Evolutionary conservation across 1,140 invertebrate species (phyloP), one percentile per base, ranked within the genome.

Genomic region (Grapholita molesta): DNA sequence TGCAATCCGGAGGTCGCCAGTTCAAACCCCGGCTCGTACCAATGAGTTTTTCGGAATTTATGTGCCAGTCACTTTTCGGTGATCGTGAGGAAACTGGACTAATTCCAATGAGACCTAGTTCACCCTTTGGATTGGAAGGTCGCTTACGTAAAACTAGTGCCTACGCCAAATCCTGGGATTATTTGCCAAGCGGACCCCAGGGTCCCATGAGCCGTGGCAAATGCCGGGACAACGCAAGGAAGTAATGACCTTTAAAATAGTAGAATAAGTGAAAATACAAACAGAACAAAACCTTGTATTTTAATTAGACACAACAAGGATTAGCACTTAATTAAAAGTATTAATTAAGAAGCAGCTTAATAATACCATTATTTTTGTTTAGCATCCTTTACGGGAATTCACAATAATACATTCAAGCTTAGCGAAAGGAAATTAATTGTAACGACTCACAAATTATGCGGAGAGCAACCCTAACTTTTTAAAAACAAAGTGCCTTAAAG

Each of bases 351-450:
- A 61, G 25, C 15, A 6, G 55, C 24, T 15, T 18, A 25, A 57
- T 28, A 5, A 15, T 30, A 61, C 25, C 30, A 61, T 61, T 28
- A 61, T 61, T 61, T 61, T 61, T 30, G 55, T 61, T 61, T 23
- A 23, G 52, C 53, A 28, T 28, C 55, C 55, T 61, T 61, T 61
- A 61, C 15, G 55, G 12, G 55, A 32, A 61, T 30, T 18, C 28
- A 15, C 24, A 25, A 61, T 48, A 48, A 48, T 57, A 57, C 55
- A 61, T 55, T 55, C 28, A 61, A 61, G 25, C 55, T 61, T 32
- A 7, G 55, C 24, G 24, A 32, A 61, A 61, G 55, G 32, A 61
- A 61, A 61, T 61, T 61, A 61, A 61, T 61, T 61, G n/a, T 61
- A 61, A 61, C 55, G 24, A 1, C 24, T 15, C n/a, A 3, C 2